A percentile compares a stretch with the other conserved stretches of the same genome.
phyloP scores from a whole-genome alignment of 1,140 invertebrate genomes.

The Drosophila seguyi region DNA sequence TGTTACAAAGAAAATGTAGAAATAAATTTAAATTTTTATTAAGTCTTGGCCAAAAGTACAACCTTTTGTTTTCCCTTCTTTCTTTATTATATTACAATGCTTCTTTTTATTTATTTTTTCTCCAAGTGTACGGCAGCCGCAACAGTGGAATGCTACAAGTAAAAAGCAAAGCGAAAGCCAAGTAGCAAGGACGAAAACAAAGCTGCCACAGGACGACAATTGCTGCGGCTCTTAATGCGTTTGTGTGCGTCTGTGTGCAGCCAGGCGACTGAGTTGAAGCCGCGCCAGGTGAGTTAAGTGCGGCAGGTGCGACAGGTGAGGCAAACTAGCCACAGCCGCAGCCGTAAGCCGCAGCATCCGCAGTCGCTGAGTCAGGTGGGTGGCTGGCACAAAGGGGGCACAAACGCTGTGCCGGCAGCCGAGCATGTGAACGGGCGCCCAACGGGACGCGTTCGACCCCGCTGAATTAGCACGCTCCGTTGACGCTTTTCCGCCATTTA shows the following conservation, averaged over 20 bases:
- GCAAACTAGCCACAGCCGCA: constrained; percentile 4
- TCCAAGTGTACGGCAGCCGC: constrained; percentile 2
- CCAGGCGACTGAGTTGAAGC: constrained; percentile 48
- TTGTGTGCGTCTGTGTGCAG: constrained; percentile 47
- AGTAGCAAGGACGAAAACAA: constrained; percentile 48
- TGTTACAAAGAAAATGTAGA: neutral
- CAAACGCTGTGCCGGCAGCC: neutral
- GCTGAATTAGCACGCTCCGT: constrained; percentile 67
- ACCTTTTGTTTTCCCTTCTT: neutral
- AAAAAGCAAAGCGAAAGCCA: constrained; percentile 49
- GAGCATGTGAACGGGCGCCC: constrained; percentile 23
- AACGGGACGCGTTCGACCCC: constrained; percentile 42
- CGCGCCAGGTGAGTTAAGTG: neutral
- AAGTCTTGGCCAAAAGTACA: no score
- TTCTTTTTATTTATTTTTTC: neutral
- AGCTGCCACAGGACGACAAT: constrained; percentile 38
- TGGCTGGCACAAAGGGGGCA: constrained; percentile 12
- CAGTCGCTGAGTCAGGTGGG: constrained; percentile 9
- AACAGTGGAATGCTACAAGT: constrained; percentile 53
- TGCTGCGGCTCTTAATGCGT: constrained; percentile 6
- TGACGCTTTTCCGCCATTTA: constrained; percentile 54
- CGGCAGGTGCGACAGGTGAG: constrained; percentile 16
- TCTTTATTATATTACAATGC: no score
- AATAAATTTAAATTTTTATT: neutral
- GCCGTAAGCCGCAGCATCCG: constrained; percentile 1